Base-by-base conservation (phyloP, 2,797 vertebrate species). In the Ptychobarbus kaznakovi region DNA sequence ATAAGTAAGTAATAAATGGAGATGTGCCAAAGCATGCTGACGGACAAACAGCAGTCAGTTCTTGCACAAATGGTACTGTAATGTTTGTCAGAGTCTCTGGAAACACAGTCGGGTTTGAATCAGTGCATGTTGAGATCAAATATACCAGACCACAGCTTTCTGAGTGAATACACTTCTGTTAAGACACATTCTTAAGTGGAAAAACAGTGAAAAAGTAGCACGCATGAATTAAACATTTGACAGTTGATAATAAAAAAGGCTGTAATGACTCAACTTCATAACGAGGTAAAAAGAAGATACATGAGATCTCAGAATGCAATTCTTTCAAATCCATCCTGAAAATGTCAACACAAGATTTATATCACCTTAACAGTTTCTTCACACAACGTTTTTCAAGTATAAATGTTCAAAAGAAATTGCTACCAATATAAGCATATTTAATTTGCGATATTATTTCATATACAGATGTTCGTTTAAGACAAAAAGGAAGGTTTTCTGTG, bases 381-480 rank as follows among this genome's bases (percentile, higher is more conserved):
- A 75, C 63, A 84, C 65, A 84, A 53, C 77, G 53, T 81, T 69
- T 79, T 86, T 89, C 84, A 89, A 88, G 86, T 88, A 90, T 88
- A 66, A 87, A 80, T 84, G 20, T 87, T 88, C 20, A 49, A 89
- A 89, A 80, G 68, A 69, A 80, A 86, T 79, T 65, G 68, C 40
- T 85, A 89, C 69, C 86, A 72, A 74, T 84, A 81, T 86, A 38
- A 75, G 44, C 82, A 80, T 84, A 84, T 76, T 44, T 78, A 83
- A 87, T 86, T 82, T 83, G 83, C 84, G n/a, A 46, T 65, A 68
- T 79, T 11, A 18, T 80, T 51, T 61, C 77, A 87, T 80, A 81
- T 53, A 56, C 56, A 82, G 58, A 84, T n/a, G 11, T 58, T 63
- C 13, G 0, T 28, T 66, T 84, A 79, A 84, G 75, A 84, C 83